Evolutionary conservation across 2,888 invertebrate species (phyloP), one percentile per base, ranked within the genome.

Genomic region (Halocaridina rubra): DNA sequence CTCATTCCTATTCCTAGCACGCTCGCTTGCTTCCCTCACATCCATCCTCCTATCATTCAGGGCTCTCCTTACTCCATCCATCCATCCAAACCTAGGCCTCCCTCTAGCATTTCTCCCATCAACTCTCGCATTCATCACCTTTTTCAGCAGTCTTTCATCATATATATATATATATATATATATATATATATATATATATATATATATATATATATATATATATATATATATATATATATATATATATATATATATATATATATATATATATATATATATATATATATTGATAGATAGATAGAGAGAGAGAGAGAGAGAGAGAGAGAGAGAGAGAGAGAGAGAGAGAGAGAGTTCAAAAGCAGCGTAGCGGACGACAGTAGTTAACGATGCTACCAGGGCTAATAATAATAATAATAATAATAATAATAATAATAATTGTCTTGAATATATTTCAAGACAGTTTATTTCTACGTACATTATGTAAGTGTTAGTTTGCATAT

Each of bases 261-360:
- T 10, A 13, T 53, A 13, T 5, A 13, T 53, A 13, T 53, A 13
- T 53, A 13, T 53, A 53, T 53, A 53, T 53, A 53, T 53, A 53
- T 53, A 53, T 53, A 53, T 53, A 53, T 46, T n/a, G 16, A 2
- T 53, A 53, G 16, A 53, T 29, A 29, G 69, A 29, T 16, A 72
- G 72, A 72, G 72, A 72, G 72, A 72, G 33, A 33, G 72, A 72
- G 33, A 30, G 33, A 72, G 72, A 33, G 33, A 72, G 72, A 33
- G 72, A 72, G 72, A 72, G 33, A 72, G 72, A 69, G 72, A 72
- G 72, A 71, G 71, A 32, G 71, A 32, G 32, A n/a, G 33, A n/a
- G 33, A 33, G 33, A 13, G 72, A 16, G 46, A 16, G 16, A 1
- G 16, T 46, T 2, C 10, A 46, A 16, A 1, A 46, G 46, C 46